Conservation (phyloP, 1,140 invertebrate genomes). For the Nasonia giraulti region DNA sequence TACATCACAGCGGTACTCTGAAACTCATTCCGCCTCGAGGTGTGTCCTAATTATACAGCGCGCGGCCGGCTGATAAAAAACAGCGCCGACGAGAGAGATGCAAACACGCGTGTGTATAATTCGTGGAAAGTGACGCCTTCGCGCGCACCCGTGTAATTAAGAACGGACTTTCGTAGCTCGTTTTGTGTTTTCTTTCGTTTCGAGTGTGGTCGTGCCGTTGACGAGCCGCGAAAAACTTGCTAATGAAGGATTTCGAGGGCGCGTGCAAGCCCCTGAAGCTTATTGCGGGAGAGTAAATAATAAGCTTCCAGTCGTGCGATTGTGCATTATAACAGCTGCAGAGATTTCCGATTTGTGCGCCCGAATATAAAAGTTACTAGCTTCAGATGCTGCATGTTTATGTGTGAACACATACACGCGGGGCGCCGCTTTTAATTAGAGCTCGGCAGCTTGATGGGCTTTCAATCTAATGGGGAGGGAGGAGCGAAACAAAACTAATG, state of each 20-base stretch:
- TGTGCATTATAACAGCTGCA: no score
- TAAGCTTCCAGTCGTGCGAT: no score
- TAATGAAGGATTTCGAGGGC: constrained; percentile 21
- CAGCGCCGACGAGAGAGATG: background rate
- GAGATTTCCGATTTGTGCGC: no score
- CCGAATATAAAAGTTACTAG: no score
- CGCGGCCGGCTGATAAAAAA: constrained; percentile 49
- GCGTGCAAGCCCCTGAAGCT: background rate
- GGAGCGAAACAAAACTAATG: background rate
- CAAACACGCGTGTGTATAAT: constrained; percentile 44
- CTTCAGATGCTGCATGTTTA: no score
- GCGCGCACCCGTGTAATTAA: constrained; percentile 52
- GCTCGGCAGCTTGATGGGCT: constrained; percentile 35
- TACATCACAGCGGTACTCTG: background rate
- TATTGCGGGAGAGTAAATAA: background rate
- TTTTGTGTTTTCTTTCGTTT: background rate
- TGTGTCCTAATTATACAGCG: constrained; percentile 60
- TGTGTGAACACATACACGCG: no score
- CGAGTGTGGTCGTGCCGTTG: background rate
- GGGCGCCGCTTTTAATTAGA: background rate
- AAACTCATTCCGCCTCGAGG: constrained; percentile 31
- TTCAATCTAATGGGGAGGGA: constrained; percentile 15
- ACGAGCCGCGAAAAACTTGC: background rate
- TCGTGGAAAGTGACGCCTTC: constrained; percentile 39
- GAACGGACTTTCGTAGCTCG: constrained; percentile 22